Evolutionary conservation across 2,888 invertebrate genomes (phyloP).

Genomic region (Sclerodermus sp.): DNA sequence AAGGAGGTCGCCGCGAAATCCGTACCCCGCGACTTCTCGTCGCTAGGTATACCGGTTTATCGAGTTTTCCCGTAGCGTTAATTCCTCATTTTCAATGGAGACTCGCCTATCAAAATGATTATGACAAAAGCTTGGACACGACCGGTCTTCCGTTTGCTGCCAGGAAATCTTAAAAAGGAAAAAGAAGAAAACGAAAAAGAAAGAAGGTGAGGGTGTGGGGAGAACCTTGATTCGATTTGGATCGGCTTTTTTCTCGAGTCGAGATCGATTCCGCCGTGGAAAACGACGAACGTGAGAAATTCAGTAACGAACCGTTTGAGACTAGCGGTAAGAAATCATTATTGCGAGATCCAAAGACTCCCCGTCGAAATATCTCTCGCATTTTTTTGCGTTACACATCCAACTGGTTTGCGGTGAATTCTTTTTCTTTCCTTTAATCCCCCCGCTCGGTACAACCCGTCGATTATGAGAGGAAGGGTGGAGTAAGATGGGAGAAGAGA

Average conservation of each 20-base stretch:
- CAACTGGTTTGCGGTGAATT: slow-evolving; percentile 27
- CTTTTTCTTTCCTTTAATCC: slow-evolving; percentile 25
- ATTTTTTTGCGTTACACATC: slow-evolving; percentile 26
- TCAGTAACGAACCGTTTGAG: too few relatives aligned
- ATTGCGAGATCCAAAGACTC: slow-evolving; percentile 17
- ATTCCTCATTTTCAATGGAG: slow-evolving; percentile 19
- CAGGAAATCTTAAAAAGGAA: too few relatives aligned
- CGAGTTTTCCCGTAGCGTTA: slow-evolving; percentile 18
- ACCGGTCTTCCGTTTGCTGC: too few relatives aligned
- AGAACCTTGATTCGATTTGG: too few relatives aligned
- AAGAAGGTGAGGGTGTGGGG: too few relatives aligned
- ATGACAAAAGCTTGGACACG: too few relatives aligned
- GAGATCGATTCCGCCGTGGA: too few relatives aligned
- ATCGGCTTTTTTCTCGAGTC: too few relatives aligned
- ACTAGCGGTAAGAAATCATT: slow-evolving; percentile 8
- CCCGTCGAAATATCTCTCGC: slow-evolving; percentile 19
- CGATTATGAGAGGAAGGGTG: slow-evolving; percentile 16
- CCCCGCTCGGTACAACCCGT: slow-evolving; percentile 11
- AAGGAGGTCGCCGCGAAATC: background rate
- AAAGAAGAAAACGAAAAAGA: too few relatives aligned
- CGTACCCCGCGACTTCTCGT: too few relatives aligned
- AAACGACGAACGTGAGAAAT: too few relatives aligned
- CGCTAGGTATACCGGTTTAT: slow-evolving; percentile 19
- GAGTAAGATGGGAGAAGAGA: slow-evolving; percentile 5
- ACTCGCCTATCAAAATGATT: slow-evolving; percentile 14